These are phyloP conservation scores for Pogonus chalceus DNA, from an alignment of 1,140 invertebrate species.

Conservation along the genomic window DNA sequence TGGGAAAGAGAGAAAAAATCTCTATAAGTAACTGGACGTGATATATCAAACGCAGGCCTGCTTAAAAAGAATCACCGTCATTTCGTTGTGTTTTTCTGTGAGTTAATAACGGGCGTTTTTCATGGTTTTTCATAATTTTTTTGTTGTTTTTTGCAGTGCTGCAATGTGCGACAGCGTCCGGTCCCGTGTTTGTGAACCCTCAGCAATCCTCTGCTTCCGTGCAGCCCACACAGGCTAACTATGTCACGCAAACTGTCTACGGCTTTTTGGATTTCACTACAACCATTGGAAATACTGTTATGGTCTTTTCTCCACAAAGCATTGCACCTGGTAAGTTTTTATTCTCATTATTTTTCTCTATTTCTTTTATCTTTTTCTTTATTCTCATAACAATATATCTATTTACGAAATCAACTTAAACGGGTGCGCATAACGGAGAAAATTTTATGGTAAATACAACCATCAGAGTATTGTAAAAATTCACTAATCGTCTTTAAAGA, in stretches of 20 bases:
- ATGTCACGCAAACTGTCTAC: slow-evolving; percentile 72
- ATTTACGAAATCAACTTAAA: too few species aligned
- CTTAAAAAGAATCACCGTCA: too few species aligned
- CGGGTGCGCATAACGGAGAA: too few species aligned
- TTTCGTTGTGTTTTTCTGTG: too few species aligned
- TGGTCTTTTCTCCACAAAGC: slow-evolving; percentile 78
- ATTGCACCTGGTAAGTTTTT: slow-evolving; percentile 24
- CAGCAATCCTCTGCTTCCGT: background rate
- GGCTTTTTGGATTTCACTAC: slow-evolving; percentile 83
- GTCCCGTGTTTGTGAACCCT: background rate
- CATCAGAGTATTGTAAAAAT: too few species aligned
- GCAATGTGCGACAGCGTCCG: background rate
- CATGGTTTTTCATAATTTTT: background rate
- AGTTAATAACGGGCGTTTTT: background rate
- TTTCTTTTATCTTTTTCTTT: background rate
- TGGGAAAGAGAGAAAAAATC: background rate
- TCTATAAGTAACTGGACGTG: background rate
- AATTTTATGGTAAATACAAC: too few species aligned
- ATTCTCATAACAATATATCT: too few species aligned
- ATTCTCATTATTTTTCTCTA: background rate
- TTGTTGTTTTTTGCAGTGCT: background rate
- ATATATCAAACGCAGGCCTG: too few species aligned
- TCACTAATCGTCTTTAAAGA: too few species aligned
- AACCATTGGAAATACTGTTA: slow-evolving; percentile 79
- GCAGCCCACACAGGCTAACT: slow-evolving; percentile 11